phyloP scores from a whole-genome alignment of 2,888 invertebrate species.

The Pecten maximus region DNA sequence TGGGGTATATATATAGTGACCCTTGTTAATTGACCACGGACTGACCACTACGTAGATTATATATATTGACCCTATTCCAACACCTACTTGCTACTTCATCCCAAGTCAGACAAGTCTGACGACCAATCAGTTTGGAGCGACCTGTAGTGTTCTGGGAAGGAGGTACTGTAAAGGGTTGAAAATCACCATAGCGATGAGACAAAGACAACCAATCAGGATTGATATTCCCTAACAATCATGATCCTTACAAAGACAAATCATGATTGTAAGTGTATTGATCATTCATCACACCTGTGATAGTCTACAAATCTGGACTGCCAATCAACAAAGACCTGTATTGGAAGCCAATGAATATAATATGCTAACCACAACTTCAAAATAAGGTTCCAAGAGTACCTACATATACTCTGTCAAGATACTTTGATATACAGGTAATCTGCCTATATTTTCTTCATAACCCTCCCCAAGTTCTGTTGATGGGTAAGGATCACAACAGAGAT shows the following conservation, averaged over 20 bases:
- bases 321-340: not conserved
- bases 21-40: too few relatives aligned
- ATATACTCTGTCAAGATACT: too few relatives aligned
- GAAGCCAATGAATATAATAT: too few relatives aligned
- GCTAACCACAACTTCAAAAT: too few relatives aligned
- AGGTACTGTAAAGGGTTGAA: constrained; percentile 50
- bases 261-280: not conserved
- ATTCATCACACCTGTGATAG: not conserved
- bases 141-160: constrained; percentile 52
- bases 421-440: not conserved
- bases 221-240: not conserved
- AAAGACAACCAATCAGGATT: not conserved
- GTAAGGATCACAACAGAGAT: too few relatives aligned
- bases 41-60: not conserved
- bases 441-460: not conserved
- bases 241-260: not conserved
- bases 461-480: not conserved
- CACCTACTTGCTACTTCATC: constrained; percentile 16
- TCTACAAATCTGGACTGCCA: not conserved
- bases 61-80: not conserved
- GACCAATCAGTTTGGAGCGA: constrained; percentile 48
- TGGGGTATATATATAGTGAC: not conserved
- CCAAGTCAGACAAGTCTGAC: not conserved
- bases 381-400: too few relatives aligned
- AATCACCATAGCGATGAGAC: constrained; percentile 33